Base-by-base conservation (phyloP, 2,797 vertebrate genomes). In the Rhinella marina region DNA sequence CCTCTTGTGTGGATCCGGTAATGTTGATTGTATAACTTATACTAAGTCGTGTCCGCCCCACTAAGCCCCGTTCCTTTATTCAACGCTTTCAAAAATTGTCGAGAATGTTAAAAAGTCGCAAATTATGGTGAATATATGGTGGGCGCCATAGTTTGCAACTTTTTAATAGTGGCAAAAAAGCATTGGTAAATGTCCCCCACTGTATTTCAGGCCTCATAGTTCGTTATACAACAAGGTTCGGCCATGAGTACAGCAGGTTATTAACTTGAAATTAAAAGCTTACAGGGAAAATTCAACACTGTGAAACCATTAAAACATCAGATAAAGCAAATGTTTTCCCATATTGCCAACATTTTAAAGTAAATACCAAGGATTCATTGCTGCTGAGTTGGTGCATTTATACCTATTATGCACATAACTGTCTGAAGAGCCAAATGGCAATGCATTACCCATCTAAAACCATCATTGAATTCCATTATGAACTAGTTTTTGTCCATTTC, bases 261-360 rank as follows among this genome's bases (percentile, higher is more conserved):
- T 75, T 75, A 75, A 32, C 9, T 75, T 50, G 8, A 75, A 48
- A 48, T 75, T 73, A 27, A 8, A 48, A 73, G 19, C 41, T 23
- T 75, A 75, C 72, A 73, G 9, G 68, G 19, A 73, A 73, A 12
- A 73, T 73, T 48, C 19, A 48, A 48, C 19, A 73, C 32, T 50
- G 32, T 9, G 23, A 75, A 75, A 23, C 72, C 72, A 21, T 23
- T 48, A 21, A 48, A 75, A 50, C 72, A 48, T 75, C 32, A 75
- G 41, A 75, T 50, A 41, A 17, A 50, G 19, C 17, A 75, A 75
- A 2, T 21, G 23, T 21, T 75, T 75, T 75, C 72, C 41, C 72
- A 75, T 75, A 75, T 75, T 79, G 77, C 52, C n/a, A 79, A 29
- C n/a, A 25, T 79, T 54, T 79, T 54, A 79, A 25, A 78, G 57